phyloP scores from a whole-genome alignment of 2,113 vertebrate species.

The Sakesphorus luctuosus region DNA sequence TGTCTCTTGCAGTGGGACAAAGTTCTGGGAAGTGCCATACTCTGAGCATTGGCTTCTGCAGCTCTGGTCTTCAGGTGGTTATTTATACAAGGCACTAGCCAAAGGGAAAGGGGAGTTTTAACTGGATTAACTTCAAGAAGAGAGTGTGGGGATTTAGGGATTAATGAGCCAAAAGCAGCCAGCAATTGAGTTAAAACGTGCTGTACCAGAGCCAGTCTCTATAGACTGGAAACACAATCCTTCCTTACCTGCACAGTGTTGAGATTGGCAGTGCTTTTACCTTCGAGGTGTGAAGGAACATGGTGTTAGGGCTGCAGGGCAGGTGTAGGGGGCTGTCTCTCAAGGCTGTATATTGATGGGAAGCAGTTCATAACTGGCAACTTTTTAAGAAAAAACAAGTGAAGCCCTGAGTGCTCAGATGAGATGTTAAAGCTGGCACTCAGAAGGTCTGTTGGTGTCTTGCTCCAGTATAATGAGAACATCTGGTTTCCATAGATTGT shows the following conservation, averaged over 20 bases:
- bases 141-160: slow-evolving; percentile 65
- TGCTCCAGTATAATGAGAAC: neutral
- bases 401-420: neutral
- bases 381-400: neutral
- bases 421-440: neutral
- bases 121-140: slow-evolving; percentile 67
- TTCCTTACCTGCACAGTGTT: neutral
- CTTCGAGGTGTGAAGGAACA: neutral
- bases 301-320: neutral
- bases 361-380: neutral
- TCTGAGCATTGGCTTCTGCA: neutral
- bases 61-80: slow-evolving; percentile 30
- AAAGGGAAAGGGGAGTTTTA: slow-evolving; percentile 59
- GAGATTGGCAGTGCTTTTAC: neutral
- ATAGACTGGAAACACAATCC: neutral
- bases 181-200: slow-evolving; percentile 39
- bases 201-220: neutral
- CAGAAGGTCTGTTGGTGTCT: neutral
- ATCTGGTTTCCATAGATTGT: neutral
- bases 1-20: neutral
- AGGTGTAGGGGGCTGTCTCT: neutral
- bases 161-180: slow-evolving; percentile 62
- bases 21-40: neutral
- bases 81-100: neutral
- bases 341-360: neutral